Evolutionary conservation across 2,113 vertebrate species (phyloP).

Genomic region (Rhagologus leucostigma): DNA sequence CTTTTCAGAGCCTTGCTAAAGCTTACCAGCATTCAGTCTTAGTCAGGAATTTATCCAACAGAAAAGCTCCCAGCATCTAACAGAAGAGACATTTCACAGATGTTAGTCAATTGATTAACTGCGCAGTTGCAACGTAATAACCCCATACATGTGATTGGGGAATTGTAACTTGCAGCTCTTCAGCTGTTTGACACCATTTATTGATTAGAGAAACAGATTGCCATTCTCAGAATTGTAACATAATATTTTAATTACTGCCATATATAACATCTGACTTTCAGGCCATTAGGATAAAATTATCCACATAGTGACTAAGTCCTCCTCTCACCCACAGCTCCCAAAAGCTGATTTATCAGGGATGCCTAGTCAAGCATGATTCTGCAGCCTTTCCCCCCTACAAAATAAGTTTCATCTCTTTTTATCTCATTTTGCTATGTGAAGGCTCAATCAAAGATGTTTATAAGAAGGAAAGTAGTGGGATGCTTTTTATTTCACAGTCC

Average conservation of each 20-base stretch:
- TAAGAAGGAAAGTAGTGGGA: background rate
- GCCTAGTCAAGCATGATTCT: background rate
- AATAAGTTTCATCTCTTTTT: background rate
- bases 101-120: constrained; percentile 69
- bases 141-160: constrained; percentile 49
- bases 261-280: constrained; percentile 53
- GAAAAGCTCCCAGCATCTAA: background rate
- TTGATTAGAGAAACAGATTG: constrained; percentile 72
- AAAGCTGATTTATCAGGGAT: background rate
- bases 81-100: constrained; percentile 44
- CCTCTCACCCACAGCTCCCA: background rate
- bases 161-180: constrained; percentile 66
- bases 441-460: rapidly evolving
- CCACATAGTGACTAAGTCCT: background rate
- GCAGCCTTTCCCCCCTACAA: background rate
- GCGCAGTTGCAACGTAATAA: constrained; percentile 36
- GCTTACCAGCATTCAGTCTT: background rate
- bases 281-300: constrained; percentile 42
- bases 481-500: background rate
- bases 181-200: constrained; percentile 66
- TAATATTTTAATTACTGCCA: constrained; percentile 69
- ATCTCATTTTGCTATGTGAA: background rate
- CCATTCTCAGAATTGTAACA: constrained; percentile 54
- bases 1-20: background rate
- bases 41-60: background rate